Evolutionary conservation across 2,797 vertebrate species (phyloP).

Genomic region (Anomalospiza imberbis): DNA sequence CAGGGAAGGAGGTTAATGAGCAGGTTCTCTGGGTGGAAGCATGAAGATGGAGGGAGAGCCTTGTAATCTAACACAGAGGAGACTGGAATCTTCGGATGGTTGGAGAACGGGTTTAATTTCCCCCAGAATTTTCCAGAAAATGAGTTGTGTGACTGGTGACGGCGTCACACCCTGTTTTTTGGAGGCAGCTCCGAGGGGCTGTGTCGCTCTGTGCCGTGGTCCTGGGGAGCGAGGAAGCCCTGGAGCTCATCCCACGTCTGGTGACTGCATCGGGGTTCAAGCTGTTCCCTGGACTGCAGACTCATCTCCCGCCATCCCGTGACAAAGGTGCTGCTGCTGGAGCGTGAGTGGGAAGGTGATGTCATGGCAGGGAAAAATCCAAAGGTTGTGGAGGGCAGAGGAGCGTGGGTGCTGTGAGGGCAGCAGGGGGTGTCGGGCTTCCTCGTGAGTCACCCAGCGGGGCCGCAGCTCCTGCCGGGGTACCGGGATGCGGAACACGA

Average conservation of each 20-base stretch:
- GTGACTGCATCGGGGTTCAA: accelerated
- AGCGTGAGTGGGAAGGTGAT: not conserved
- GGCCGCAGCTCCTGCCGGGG: not conserved
- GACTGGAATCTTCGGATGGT: not conserved
- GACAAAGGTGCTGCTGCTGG: not conserved
- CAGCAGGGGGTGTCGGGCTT: not conserved
- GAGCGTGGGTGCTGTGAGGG: not conserved
- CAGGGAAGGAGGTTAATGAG: not conserved
- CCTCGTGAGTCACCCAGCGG: not conserved
- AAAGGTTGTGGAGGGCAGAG: conserved; percentile 2
- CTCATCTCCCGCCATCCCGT: not conserved
- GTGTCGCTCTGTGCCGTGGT: accelerated
- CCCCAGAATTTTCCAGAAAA: too few species aligned
- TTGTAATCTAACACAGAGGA: not conserved
- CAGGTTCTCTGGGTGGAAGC: not conserved
- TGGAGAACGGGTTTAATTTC: not conserved
- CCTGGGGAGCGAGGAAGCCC: not conserved
- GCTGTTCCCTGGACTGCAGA: not conserved
- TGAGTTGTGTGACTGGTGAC: accelerated
- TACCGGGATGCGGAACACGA: accelerated
- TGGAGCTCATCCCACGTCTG: not conserved
- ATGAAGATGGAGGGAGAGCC: not conserved
- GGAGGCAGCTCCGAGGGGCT: not conserved
- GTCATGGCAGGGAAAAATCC: not conserved
- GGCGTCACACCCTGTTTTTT: not conserved